Conservation (phyloP, 2,888 invertebrate species). For the Melanostoma scalare region DNA sequence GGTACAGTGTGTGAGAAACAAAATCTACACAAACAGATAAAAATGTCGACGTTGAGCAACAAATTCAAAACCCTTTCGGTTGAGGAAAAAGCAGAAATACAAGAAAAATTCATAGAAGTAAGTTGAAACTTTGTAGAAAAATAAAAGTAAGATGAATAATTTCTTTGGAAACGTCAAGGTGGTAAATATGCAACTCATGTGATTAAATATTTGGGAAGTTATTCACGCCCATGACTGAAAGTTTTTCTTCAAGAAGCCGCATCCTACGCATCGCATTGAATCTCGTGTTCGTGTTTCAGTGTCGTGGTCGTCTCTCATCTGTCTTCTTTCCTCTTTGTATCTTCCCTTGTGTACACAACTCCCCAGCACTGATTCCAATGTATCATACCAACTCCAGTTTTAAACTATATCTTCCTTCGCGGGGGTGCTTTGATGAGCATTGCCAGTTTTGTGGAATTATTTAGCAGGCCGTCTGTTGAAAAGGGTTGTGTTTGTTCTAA, state of each 20-base stretch:
- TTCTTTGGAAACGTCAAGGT: neutral
- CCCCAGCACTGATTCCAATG: conserved; percentile 34
- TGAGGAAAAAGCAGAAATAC: conserved; percentile 89
- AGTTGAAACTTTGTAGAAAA: conserved; percentile 77
- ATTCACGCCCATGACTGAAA: conserved; percentile 58
- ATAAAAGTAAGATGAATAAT: neutral
- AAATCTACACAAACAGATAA: conserved; percentile 15
- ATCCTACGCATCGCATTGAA: conserved; percentile 60
- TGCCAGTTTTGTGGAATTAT: conserved; percentile 26
- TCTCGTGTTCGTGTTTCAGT: conserved; percentile 39
- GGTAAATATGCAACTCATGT: neutral
- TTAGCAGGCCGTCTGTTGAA: neutral
- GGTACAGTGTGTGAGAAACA: conserved; percentile 42
- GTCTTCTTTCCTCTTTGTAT: conserved; percentile 7
- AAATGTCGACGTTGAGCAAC: conserved; percentile 74
- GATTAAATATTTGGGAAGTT: conserved; percentile 27
- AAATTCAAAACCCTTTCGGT: conserved; percentile 81
- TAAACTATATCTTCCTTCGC: conserved; percentile 42
- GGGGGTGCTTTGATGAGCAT: conserved; percentile 60
- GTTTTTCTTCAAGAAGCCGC: conserved; percentile 47
- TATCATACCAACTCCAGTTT: conserved; percentile 42
- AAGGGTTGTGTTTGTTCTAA: neutral
- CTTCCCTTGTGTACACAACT: conserved; percentile 7
- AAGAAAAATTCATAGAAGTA: conserved; percentile 90
- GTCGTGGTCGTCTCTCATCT: conserved; percentile 44